Evolutionary conservation across 53 echinoderm and acorn worm species (phyloP).

Genomic region (Stichopus horrens): DNA sequence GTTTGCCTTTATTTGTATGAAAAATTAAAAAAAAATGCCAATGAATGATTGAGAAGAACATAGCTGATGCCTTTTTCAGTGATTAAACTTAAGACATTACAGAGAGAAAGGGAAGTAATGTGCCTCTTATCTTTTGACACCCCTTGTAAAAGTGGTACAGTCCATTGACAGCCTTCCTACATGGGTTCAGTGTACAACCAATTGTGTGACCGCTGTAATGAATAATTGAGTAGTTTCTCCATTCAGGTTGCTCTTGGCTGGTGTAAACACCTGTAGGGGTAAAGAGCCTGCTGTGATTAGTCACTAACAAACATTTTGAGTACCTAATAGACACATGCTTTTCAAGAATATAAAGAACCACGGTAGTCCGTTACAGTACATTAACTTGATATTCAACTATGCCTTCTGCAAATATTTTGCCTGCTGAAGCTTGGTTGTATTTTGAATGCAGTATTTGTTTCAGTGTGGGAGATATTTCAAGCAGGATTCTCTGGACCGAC

Average conservation of each 20-base stretch:
- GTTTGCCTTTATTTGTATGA: too few relatives aligned
- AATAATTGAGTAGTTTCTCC: background rate
- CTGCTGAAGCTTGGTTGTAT: background rate
- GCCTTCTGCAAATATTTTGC: background rate
- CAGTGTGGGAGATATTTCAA: background rate
- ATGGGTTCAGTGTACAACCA: background rate
- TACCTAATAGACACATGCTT: background rate
- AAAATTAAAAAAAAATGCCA: too few relatives aligned
- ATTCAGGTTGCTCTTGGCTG: conserved; percentile 8
- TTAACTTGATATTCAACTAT: background rate
- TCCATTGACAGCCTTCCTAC: background rate
- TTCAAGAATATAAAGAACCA: background rate
- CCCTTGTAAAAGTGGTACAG: background rate
- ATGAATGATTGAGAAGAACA: too few relatives aligned
- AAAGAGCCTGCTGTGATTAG: conserved; percentile 17
- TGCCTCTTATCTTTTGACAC: background rate
- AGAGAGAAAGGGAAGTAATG: too few relatives aligned
- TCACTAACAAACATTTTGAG: conserved; percentile 24
- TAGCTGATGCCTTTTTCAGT: too few relatives aligned
- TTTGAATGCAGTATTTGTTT: background rate
- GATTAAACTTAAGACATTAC: too few relatives aligned
- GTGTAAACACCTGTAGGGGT: conserved; percentile 43
- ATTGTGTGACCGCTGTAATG: background rate
- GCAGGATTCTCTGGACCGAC: background rate
- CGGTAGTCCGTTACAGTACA: background rate